Evolutionary conservation across 1,140 invertebrate genomes (phyloP), one percentile per base, ranked within the genome.

Genomic region (Aporrectodea caliginosa): DNA sequence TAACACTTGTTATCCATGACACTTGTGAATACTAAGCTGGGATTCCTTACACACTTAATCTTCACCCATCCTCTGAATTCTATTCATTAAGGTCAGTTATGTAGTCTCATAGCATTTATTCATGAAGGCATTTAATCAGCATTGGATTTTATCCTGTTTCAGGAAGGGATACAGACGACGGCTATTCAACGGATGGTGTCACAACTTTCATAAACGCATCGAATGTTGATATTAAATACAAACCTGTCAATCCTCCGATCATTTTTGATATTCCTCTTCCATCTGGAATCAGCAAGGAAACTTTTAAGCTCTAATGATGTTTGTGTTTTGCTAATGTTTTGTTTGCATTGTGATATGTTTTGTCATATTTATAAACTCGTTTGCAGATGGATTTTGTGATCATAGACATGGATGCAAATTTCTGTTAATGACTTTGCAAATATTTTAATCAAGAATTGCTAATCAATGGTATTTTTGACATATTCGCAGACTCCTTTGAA

Each of bases 121-220:
- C 43, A 58, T 12, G 22, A 58, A 58, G 43, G 43, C 6, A 6
- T 22, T 12, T 58, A 12, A 12, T 58, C 22, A 22, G 6, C 22
- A 22, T 58, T 6, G 6, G 6, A 12, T 58, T 58, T 6, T 58
- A 12, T 58, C 6, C 43, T 22, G 22, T 58, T 58, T 22, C 43
- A 58, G 43, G 43, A 12, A 58, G 43, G 22, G 43, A 58, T 58
- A 6, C 43, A 89, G 89, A 81, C 35, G 86, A 86, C 84, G 87
- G 87, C 69, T 80, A 85, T 72, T 92, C 92, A 34, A 92, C 93
- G 70, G 93, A 95, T 90, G 93, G 93, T 14, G 91, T 91, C 85
- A 93, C 94, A 74, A 93, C 93, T 79, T 95, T 91, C 84, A 91
- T 95, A 77, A 95, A 95, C 88, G 93, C 93, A 74, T 93, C 94